A percentile compares a stretch with the other conserved stretches of the same genome.
Conservation (phyloP, 1,140 invertebrate species). For the Bombus cullumanus region DNA sequence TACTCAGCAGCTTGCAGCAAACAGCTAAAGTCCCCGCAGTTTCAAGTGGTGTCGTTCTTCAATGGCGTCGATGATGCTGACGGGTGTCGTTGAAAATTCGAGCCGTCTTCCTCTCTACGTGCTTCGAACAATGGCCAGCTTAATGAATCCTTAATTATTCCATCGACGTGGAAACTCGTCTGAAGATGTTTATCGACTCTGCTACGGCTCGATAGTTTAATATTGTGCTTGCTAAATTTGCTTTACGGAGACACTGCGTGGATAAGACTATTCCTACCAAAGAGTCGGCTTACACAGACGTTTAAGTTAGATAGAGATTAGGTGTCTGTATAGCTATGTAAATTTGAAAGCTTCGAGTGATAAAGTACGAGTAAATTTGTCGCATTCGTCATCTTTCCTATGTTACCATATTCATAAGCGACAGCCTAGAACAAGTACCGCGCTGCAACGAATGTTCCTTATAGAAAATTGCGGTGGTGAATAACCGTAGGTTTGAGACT, state of each 20-base stretch:
- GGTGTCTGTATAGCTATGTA: neutral
- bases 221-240: neutral
- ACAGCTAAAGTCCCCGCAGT: conserved; percentile 68
- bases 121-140: conserved; percentile 13
- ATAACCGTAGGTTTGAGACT: neutral
- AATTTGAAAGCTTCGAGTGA: neutral
- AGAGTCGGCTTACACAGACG: neutral
- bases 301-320: neutral
- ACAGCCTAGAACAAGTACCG: neutral
- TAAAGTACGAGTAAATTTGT: neutral
- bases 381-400: no score
- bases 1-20: conserved; percentile 76
- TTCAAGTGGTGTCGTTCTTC: conserved; percentile 59
- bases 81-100: conserved; percentile 52
- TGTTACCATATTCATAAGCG: neutral
- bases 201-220: neutral
- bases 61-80: conserved; percentile 59
- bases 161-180: conserved; percentile 18
- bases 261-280: neutral
- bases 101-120: conserved; percentile 1
- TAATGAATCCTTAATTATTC: conserved; percentile 46
- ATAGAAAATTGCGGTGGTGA: neutral
- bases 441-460: neutral
- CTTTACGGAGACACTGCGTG: neutral
- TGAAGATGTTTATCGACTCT: conserved; percentile 30